Evolutionary conservation across 2,888 invertebrate species (phyloP), one percentile per base, ranked within the genome.

Genomic region (Polietes domitor): DNA sequence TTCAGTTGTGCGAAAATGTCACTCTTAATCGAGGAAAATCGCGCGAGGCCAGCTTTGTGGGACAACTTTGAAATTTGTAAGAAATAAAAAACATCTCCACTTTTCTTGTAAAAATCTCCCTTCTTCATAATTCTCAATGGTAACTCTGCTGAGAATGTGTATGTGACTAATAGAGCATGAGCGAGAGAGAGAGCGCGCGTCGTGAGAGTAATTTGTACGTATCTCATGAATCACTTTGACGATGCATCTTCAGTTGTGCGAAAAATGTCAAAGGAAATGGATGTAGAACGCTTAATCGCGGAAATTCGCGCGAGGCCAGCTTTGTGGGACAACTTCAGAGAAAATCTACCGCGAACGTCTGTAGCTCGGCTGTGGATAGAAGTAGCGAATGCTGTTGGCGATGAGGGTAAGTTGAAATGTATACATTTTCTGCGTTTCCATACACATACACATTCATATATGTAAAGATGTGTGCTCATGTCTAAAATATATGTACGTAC

Each of bases 251-350:
- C 85, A 90, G 89, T 90, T 83, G 84, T 73, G 85, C 87, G 88
- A 89, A 87, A 89, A 89, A 89, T 87, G 86, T 86, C 87, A 86
- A 87, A 87, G 83, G 85, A 87, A 84, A 88, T 90, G 88, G 90
- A 90, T 87, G 88, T 89, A 80, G 83, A 85, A 80, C 88, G 87
- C 81, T 88, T 90, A 86, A 91, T 90, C 84, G 85, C 83, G 71
- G 89, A 90, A 83, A 88, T 90, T 26, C 87, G 76, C 63, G 86
- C 86, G 17, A 87, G 89, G 2, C 90, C 90, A 17, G 87, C 88
- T 28, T 85, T 90, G 10, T 90, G 90, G 90, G 88, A 90, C 76
- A 80, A 83, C 1, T 87, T 88, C 83, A 87, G 86, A 77, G 89
- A 90, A 65, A 87, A 89, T 65, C 86, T 85, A 26, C 89, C 88